Percentiles rank a stretch among this genome's conserved stretches.
phyloP scores from a whole-genome alignment of 2,888 invertebrate genomes.

The Nycteola revayana region DNA sequence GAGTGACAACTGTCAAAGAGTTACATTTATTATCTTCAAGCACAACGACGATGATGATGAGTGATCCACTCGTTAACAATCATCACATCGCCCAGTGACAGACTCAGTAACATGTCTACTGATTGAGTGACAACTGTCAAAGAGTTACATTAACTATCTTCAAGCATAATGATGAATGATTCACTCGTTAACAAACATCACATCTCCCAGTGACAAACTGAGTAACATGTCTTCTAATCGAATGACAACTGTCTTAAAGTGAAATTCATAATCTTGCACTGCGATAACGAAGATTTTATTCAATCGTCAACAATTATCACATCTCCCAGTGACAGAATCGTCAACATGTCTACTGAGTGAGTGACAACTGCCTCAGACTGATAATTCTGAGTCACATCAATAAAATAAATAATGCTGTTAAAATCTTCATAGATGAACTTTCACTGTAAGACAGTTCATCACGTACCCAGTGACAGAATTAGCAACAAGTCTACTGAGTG shows the following conservation, averaged over 20 bases:
- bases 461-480: slow-evolving; percentile 39
- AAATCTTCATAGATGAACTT: too few species aligned
- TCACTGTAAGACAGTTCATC: slow-evolving; percentile 26
- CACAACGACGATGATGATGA: too few species aligned
- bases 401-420: too few species aligned
- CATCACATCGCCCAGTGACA: slow-evolving; percentile 18
- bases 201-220: slow-evolving; percentile 38
- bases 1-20: slow-evolving; percentile 3
- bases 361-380: slow-evolving; percentile 1
- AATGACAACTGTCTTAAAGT: slow-evolving; percentile 3
- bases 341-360: slow-evolving; percentile 25
- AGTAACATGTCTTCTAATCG: slow-evolving; percentile 25
- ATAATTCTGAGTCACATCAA: background rate
- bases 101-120: slow-evolving; percentile 20
- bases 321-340: slow-evolving; percentile 38
- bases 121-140: slow-evolving; percentile 13
- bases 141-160: slow-evolving; percentile 1
- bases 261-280: background rate
- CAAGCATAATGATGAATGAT: too few species aligned
- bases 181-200: too few species aligned
- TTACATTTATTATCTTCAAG: too few species aligned
- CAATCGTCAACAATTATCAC: slow-evolving; percentile 24
- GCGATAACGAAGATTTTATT: background rate
- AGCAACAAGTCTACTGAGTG: slow-evolving; percentile 25
- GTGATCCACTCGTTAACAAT: background rate